Evolutionary conservation across 2,797 vertebrate genomes (phyloP).

Genomic region (Pelochelys cantorii): DNA sequence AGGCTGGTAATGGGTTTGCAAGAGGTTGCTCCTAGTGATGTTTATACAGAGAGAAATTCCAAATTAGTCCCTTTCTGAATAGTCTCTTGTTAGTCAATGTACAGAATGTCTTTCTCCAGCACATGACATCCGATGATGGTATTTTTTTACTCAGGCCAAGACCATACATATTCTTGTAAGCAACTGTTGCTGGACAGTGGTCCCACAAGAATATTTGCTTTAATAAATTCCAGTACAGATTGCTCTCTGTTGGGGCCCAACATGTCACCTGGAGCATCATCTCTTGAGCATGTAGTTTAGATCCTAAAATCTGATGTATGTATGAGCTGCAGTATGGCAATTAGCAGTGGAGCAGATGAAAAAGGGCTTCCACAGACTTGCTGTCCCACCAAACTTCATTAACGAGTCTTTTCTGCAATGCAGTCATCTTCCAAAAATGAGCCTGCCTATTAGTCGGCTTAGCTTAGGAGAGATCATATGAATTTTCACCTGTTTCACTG

Average conservation of each 20-base stretch:
- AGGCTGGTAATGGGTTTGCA: constrained; percentile 10
- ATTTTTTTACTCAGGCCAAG: neutral
- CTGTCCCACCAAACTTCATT: neutral
- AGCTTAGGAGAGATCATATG: neutral
- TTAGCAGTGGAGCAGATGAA: neutral
- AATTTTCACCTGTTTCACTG: neutral
- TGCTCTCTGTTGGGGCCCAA: neutral
- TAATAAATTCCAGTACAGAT: neutral
- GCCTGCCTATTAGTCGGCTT: neutral
- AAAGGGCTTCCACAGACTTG: neutral
- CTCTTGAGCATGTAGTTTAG: neutral
- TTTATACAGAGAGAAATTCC: neutral
- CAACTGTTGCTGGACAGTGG: neutral
- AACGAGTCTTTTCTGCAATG: neutral
- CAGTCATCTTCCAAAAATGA: neutral
- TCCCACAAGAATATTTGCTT: neutral
- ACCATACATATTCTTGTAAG: neutral
- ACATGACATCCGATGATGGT: neutral
- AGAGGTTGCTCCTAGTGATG: constrained; percentile 7
- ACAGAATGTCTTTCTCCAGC: neutral
- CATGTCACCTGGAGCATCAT: neutral
- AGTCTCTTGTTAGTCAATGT: neutral
- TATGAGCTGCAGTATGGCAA: neutral
- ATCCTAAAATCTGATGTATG: accelerated
- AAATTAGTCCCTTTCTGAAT: neutral